Evolutionary conservation across 2,888 invertebrate species (phyloP).

Genomic region (Isoperla grammatica): DNA sequence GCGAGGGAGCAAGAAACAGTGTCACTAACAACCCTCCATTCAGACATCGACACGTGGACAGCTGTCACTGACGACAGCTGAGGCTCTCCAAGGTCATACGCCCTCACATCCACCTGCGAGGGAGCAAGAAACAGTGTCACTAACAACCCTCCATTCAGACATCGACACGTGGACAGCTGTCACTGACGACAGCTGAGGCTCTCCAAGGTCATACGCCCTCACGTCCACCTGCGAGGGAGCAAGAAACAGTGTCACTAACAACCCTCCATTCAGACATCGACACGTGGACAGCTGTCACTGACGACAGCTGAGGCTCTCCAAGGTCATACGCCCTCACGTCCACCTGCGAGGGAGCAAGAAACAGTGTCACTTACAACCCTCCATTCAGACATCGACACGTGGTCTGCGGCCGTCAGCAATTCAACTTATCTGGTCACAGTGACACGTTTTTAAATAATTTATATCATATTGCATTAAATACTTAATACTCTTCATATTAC

Average conservation of each 20-base stretch:
- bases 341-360: constrained; percentile 54
- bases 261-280: too few species aligned
- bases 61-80: constrained; percentile 76
- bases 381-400: too few species aligned
- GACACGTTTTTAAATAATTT: too few species aligned
- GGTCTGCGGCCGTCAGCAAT: constrained; percentile 70
- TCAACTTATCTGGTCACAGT: too few species aligned
- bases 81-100: constrained; percentile 81
- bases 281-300: constrained; percentile 73
- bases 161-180: constrained; percentile 78
- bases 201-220: constrained; percentile 79
- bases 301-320: constrained; percentile 77
- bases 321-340: constrained; percentile 82
- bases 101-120: constrained; percentile 70
- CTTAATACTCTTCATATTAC: too few species aligned
- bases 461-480: too few species aligned
- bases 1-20: too few species aligned
- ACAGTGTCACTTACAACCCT: constrained; percentile 21
- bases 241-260: too few species aligned
- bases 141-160: too few species aligned
- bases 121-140: too few species aligned
- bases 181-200: constrained; percentile 75
- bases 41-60: constrained; percentile 74
- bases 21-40: too few species aligned
- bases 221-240: constrained; percentile 63